Conservation (phyloP, 2,797 vertebrate species). For the Delichon dasypus region DNA sequence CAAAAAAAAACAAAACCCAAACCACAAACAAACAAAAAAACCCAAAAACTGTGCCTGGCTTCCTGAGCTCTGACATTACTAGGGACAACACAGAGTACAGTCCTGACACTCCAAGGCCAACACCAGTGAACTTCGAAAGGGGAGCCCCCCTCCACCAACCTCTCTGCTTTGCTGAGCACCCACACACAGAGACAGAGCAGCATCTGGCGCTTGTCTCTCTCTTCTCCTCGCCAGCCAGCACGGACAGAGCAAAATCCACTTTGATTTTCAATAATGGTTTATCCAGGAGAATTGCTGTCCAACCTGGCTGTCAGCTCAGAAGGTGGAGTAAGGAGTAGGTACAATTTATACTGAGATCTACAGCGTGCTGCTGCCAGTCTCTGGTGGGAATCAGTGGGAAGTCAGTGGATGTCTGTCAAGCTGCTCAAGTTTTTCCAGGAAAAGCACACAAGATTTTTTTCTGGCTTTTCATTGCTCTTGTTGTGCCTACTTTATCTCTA, state of each 20-base stretch:
- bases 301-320: not conserved
- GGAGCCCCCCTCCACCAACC: not conserved
- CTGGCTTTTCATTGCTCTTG: not conserved
- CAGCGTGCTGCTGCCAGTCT: not conserved
- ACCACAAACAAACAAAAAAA: not conserved
- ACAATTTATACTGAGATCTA: not conserved
- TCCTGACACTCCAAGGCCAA: not conserved
- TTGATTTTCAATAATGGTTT: not conserved
- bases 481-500: not conserved
- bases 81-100: not conserved
- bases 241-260: rapidly evolving
- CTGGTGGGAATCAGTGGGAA: not conserved
- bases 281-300: not conserved
- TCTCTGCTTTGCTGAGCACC: not conserved
- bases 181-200: not conserved
- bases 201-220: not conserved
- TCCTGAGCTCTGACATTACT: not conserved
- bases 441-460: not conserved
- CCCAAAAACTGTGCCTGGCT: not conserved
- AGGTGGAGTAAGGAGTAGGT: not conserved
- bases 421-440: not conserved
- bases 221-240: not conserved
- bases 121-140: not conserved
- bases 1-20: not conserved
- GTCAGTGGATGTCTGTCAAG: not conserved